Conservation (phyloP, 2,797 vertebrate species). For the Melanotaenia boesemani region DNA sequence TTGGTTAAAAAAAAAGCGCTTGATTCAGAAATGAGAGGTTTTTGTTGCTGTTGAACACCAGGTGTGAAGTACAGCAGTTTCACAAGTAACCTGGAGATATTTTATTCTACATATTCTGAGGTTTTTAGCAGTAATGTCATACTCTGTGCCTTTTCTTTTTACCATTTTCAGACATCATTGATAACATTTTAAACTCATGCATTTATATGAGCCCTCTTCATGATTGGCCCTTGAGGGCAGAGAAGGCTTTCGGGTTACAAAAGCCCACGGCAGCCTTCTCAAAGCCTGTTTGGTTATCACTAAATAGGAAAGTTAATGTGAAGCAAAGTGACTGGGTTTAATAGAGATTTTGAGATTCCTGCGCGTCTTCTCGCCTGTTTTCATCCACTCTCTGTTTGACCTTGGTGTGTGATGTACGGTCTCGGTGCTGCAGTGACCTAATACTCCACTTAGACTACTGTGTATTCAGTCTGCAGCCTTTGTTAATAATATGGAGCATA, state of each 20-base stretch:
- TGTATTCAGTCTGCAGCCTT: conserved; percentile 11
- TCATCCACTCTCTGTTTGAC: conserved; percentile 55
- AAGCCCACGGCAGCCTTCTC: conserved; percentile 34
- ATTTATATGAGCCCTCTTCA: conserved; percentile 53
- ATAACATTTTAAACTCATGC: conserved; percentile 60
- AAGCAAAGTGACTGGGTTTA: conserved; percentile 51
- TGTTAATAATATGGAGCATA: conserved; percentile 36
- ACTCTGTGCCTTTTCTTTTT: conserved; percentile 20
- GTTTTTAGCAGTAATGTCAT: not conserved
- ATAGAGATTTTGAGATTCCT: conserved; percentile 70
- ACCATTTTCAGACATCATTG: conserved; percentile 24
- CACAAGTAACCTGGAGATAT: not conserved
- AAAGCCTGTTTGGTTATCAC: conserved; percentile 57
- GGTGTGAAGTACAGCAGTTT: too few relatives aligned
- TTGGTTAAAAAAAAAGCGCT: too few relatives aligned
- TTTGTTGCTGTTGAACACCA: too few relatives aligned
- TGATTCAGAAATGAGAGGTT: too few relatives aligned
- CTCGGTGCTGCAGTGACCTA: conserved; percentile 47
- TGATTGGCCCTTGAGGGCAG: conserved; percentile 27
- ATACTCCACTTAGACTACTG: conserved; percentile 27
- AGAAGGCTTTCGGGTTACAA: conserved; percentile 28
- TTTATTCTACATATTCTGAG: conserved; percentile 8
- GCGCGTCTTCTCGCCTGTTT: conserved; percentile 26
- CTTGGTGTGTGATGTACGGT: conserved; percentile 56
- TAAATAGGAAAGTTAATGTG: conserved; percentile 57